Base-by-base conservation (phyloP, 2,888 invertebrate species). In the Drosophila melanocephala region DNA sequence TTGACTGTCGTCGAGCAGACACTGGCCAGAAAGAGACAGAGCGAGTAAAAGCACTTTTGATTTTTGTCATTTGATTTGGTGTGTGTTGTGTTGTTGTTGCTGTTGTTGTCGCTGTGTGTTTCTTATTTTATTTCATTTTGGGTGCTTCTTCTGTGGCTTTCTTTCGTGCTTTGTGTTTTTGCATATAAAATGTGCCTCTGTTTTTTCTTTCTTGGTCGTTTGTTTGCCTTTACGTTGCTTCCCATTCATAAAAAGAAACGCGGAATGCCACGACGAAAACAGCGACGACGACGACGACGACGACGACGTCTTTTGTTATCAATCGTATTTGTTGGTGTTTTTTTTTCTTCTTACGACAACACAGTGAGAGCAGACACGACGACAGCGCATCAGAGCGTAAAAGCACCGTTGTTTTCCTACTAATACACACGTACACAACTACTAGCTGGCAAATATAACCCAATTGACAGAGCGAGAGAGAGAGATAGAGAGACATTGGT, bases 201-300 rank as follows among this genome's bases (percentile, higher is more conserved):
- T 77, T 64, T 72, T 35, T 56, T 55, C 6, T 56, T 57, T n/a
- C n/a, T 75, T 75, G 62, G 44, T 60, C 44, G 60, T 67, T 77
- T 66, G 57, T 61, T 63, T 55, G 58, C 50, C 22, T 70, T 64
- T 56, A 35, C 65, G 71, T 71, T 71, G 63, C 52, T 51, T 35
- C 42, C 68, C 60, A 87, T 87, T 90, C 90, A 87, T 90, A 75
- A 84, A 85, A 79, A 68, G 71, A 79, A 83, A 75, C 77, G 65
- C 57, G 82, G 52, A 75, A 78, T 75, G 80, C 64, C 57, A 65
- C 58, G 62, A 65, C 52, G 56, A 70, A 63, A 67, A 57, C 64
- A 57, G 55, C 55, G 30, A 52, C 63, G 53, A 55, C 74, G 53
- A 55, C 74, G 60, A 66, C 74, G 62, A 53, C 75, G 68, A 78